Conservation (phyloP, 2,797 vertebrate genomes). For the Labroides dimidiatus region DNA sequence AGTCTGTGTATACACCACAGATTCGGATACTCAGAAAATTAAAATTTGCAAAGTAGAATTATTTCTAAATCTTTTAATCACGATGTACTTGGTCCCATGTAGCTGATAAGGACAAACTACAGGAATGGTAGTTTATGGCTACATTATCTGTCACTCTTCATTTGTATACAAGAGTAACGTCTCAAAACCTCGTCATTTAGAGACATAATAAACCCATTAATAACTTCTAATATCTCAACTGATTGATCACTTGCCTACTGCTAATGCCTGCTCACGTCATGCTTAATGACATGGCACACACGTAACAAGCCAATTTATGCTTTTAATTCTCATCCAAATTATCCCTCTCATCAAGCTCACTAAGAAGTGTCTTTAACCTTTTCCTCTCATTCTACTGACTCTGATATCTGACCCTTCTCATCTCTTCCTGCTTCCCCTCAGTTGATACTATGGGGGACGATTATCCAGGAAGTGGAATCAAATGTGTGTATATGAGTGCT, state of each 20-base stretch:
- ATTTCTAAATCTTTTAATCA: neutral
- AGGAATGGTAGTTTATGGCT: slow-evolving; percentile 24
- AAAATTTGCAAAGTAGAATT: neutral
- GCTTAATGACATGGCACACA: slow-evolving; percentile 42
- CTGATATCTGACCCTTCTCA: slow-evolving; percentile 89
- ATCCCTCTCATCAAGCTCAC: slow-evolving; percentile 51
- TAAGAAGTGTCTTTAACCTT: slow-evolving; percentile 68
- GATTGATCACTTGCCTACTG: slow-evolving; percentile 49
- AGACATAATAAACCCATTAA: slow-evolving; percentile 55
- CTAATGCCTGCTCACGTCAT: slow-evolving; percentile 51
- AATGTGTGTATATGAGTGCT: slow-evolving; percentile 97
- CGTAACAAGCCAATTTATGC: slow-evolving; percentile 48
- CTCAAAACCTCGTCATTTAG: slow-evolving; percentile 44
- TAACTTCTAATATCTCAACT: slow-evolving; percentile 52
- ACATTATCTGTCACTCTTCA: slow-evolving; percentile 18
- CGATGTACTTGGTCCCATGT: slow-evolving; percentile 1
- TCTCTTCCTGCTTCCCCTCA: slow-evolving; percentile 93
- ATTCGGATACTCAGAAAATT: neutral
- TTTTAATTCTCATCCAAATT: slow-evolving; percentile 48
- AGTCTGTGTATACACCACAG: too few species aligned
- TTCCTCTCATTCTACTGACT: slow-evolving; percentile 68
- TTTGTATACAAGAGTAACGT: slow-evolving; percentile 43
- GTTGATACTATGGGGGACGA: slow-evolving; percentile 97
- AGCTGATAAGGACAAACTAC: slow-evolving; percentile 22
- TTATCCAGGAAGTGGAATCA: slow-evolving; percentile 97